A percentile compares a stretch with the other conserved stretches of the same genome.
These are phyloP conservation scores for Drosophila prolongata DNA, from an alignment of 2,888 invertebrate species.

Conservation along the genomic window DNA sequence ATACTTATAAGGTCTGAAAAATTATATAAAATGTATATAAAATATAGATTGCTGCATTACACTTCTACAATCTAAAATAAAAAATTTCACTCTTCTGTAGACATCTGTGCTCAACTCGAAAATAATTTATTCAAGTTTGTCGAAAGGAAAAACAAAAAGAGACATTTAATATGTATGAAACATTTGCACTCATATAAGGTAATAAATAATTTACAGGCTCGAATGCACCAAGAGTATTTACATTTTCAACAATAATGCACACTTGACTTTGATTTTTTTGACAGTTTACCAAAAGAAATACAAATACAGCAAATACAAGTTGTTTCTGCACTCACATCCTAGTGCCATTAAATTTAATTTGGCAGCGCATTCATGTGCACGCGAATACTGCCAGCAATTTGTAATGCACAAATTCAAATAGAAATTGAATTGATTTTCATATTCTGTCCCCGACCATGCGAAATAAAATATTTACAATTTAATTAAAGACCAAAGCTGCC, in stretches of 20 bases:
- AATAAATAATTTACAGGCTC: constrained; percentile 1
- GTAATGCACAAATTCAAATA: constrained; percentile 36
- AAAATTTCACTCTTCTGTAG: too few species aligned
- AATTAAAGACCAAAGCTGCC: constrained; percentile 72
- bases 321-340: constrained; percentile 2
- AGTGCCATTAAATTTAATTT: constrained; percentile 25
- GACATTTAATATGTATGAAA: too few species aligned
- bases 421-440: constrained; percentile 34
- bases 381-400: constrained; percentile 19
- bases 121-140: too few species aligned
- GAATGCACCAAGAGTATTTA: not conserved
- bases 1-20: too few species aligned
- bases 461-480: constrained; percentile 71
- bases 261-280: not conserved
- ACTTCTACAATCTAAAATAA: too few species aligned
- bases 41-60: too few species aligned
- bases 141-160: too few species aligned
- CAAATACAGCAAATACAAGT: constrained; percentile 17
- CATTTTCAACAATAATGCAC: not conserved
- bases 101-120: too few species aligned
- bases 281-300: not conserved
- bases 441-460: constrained; percentile 34
- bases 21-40: too few species aligned
- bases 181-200: not conserved
- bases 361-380: constrained; percentile 16